Conservation (phyloP, 2,797 vertebrate genomes). For the Betta splendens region DNA sequence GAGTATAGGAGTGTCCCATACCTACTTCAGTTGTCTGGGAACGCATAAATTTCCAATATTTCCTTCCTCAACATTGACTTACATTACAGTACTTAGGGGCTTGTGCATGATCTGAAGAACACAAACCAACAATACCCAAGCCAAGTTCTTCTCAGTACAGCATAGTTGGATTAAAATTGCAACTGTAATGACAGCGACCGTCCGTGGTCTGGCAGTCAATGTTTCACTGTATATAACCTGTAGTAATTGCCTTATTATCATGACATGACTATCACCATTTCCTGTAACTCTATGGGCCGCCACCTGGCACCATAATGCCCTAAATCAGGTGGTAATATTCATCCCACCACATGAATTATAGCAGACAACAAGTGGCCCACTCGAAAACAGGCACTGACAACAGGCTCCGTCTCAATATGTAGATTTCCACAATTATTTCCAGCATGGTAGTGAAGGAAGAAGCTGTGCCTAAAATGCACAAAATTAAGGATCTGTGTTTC, state of each 20-base stretch:
- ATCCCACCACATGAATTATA: constrained; percentile 74
- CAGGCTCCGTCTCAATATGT: constrained; percentile 78
- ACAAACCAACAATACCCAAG: neutral
- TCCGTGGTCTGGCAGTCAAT: constrained; percentile 32
- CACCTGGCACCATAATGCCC: constrained; percentile 74
- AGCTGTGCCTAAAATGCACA: constrained; percentile 83
- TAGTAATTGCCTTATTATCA: constrained; percentile 70
- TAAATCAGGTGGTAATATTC: constrained; percentile 77
- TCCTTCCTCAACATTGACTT: too few relatives aligned
- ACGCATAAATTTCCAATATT: too few relatives aligned
- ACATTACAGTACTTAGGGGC: too few relatives aligned
- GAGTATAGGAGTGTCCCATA: neutral
- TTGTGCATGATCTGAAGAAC: neutral
- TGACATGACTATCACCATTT: constrained; percentile 65
- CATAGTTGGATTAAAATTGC: constrained; percentile 29
- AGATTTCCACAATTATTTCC: constrained; percentile 83
- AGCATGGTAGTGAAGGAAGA: constrained; percentile 68
- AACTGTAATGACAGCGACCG: constrained; percentile 28
- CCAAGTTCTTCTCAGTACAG: neutral
- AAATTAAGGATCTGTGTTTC: constrained; percentile 83
- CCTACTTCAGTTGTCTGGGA: neutral
- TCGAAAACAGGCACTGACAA: constrained; percentile 62
- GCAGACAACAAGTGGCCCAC: constrained; percentile 72
- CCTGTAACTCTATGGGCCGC: constrained; percentile 71
- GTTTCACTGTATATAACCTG: constrained; percentile 42